Conservation (phyloP, 23 tunicate genomes). For the Trididemnum nubilum region DNA sequence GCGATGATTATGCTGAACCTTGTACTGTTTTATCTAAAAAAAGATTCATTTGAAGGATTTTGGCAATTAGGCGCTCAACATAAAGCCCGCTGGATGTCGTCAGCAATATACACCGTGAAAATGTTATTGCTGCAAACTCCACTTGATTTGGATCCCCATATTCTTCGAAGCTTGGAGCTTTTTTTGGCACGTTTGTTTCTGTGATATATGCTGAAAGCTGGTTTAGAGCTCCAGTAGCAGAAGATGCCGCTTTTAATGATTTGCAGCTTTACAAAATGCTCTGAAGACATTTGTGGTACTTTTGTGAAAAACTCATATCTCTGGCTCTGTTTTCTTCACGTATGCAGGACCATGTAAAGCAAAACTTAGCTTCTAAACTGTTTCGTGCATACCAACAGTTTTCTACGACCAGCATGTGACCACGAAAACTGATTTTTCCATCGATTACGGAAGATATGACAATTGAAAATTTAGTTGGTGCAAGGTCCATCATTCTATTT, state of each 20-base stretch:
- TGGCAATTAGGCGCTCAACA: not conserved
- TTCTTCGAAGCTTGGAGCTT: not conserved
- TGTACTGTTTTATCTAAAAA: not conserved
- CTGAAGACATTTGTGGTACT: not conserved
- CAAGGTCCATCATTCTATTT: too few relatives aligned
- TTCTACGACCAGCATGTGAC: too few relatives aligned
- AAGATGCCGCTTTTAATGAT: slow-evolving; percentile 8
- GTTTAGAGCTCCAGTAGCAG: not conserved
- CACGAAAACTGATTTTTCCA: too few relatives aligned
- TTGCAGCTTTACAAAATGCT: not conserved
- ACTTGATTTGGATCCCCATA: not conserved
- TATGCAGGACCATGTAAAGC: not conserved
- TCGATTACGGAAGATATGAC: too few relatives aligned
- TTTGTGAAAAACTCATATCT: not conserved
- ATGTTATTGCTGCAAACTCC: not conserved
- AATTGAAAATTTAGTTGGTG: too few relatives aligned
- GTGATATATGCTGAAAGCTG: not conserved
- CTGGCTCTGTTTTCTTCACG: not conserved
- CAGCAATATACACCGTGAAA: slow-evolving; percentile 3
- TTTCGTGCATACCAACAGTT: not conserved
- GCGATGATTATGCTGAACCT: not conserved
- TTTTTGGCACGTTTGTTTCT: slow-evolving; percentile 1
- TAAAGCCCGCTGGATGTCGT: slow-evolving; percentile 10
- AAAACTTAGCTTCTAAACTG: not conserved
- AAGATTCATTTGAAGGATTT: not conserved